phyloP scores from a whole-genome alignment of 1,140 invertebrate genomes.

The Meloidogyne exigua region DNA sequence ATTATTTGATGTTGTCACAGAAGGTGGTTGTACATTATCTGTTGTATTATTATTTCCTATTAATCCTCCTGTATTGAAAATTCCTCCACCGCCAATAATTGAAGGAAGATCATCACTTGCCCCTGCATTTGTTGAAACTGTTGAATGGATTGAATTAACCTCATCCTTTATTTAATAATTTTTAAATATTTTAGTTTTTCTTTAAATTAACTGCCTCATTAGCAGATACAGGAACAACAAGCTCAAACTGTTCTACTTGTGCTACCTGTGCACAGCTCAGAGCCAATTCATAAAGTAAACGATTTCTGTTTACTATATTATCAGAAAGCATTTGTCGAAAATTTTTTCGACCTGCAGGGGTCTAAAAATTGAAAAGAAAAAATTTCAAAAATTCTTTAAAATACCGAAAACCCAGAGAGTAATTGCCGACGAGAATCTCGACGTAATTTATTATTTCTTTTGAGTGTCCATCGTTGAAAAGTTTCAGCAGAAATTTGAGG shows the following conservation, averaged over 20 bases:
- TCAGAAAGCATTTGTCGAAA: constrained; percentile 34
- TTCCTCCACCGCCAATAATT: neutral
- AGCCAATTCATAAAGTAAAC: constrained; percentile 53
- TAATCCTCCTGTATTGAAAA: neutral
- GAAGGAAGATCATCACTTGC: neutral
- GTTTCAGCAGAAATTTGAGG: constrained; percentile 48
- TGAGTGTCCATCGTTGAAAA: constrained; percentile 52
- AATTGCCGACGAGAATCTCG: constrained; percentile 40
- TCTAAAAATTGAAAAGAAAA: constrained; percentile 21
- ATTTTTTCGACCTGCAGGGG: constrained; percentile 31
- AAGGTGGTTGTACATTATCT: neutral
- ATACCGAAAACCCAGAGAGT: constrained; percentile 30
- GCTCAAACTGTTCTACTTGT: constrained; percentile 48
- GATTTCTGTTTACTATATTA: constrained; percentile 30
- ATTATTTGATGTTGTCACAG: neutral
- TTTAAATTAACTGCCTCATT: constrained; percentile 14
- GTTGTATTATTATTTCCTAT: neutral
- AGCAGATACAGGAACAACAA: constrained; percentile 40
- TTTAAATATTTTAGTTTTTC: neutral
- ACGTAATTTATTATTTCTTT: constrained; percentile 37
- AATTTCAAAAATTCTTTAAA: neutral
- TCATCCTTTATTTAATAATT: neutral
- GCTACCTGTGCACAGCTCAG: constrained; percentile 51
- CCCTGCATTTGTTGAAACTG: constrained; percentile 13
- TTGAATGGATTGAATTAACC: constrained; percentile 11